Conservation (phyloP, 2,113 vertebrate genomes). For the Ctenodactylus gundi region DNA sequence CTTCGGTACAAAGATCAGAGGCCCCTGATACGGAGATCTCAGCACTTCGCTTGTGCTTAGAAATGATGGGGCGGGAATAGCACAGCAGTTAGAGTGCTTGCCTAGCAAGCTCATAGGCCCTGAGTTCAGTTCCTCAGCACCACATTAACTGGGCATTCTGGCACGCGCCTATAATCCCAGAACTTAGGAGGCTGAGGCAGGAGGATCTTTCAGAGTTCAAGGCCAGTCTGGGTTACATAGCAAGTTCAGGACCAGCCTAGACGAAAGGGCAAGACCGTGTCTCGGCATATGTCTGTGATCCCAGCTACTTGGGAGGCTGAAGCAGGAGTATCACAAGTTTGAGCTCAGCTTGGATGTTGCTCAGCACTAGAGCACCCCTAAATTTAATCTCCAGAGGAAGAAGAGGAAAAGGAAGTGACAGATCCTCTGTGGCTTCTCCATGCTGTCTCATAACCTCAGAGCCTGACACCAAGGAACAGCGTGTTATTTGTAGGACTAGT, state of each 20-base stretch:
- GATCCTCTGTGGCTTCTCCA: not conserved
- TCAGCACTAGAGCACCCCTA: not conserved
- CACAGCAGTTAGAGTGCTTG: too few relatives aligned
- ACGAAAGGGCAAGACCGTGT: too few relatives aligned
- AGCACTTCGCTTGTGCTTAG: not conserved
- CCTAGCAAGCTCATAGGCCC: too few relatives aligned
- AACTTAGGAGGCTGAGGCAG: not conserved
- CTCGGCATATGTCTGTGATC: not conserved
- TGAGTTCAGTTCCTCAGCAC: too few relatives aligned
- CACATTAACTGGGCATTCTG: not conserved
- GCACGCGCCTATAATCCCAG: not conserved
- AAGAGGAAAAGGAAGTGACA: too few relatives aligned
- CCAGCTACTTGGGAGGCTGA: not conserved
- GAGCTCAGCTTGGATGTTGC: not conserved
- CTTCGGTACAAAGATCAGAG: not conserved
- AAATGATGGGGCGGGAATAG: fast-evolving
- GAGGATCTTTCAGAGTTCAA: too few relatives aligned
- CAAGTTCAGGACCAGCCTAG: too few relatives aligned
- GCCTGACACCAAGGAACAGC: not conserved
- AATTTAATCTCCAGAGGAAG: too few relatives aligned
- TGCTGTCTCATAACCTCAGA: not conserved
- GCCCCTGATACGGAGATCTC: not conserved
- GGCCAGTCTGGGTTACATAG: too few relatives aligned
- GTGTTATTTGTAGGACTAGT: not conserved
- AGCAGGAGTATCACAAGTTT: not conserved